These are phyloP conservation scores for Sylvia borin DNA, from an alignment of 2,797 vertebrate genomes.

Conservation along the genomic window DNA sequence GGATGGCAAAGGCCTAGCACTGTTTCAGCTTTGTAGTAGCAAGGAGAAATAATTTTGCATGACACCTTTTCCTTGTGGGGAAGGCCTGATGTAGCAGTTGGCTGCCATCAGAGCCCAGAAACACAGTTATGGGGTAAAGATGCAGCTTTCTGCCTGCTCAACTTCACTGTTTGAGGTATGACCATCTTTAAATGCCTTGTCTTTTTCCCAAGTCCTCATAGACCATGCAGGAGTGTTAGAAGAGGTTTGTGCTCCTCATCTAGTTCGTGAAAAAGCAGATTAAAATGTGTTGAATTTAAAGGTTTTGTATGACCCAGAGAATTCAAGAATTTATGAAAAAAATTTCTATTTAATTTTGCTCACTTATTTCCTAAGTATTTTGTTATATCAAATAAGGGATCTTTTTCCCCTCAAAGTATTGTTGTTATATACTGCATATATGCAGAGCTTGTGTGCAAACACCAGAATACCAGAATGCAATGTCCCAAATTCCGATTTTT, in stretches of 20 bases:
- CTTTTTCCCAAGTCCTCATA: background rate
- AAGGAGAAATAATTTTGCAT: background rate
- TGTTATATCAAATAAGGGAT: background rate
- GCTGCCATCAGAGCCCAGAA: background rate
- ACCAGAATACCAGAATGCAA: background rate
- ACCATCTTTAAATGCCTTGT: background rate
- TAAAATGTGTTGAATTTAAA: background rate
- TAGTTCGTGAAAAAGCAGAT: background rate
- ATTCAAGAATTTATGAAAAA: background rate
- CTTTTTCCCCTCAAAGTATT: background rate
- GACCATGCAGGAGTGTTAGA: background rate
- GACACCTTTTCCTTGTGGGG: background rate
- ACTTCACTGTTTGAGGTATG: background rate
- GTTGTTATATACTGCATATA: background rate
- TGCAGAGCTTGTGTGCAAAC: fast-evolving
- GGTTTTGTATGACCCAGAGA: background rate
- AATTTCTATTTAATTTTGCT: background rate
- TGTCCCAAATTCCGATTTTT: background rate
- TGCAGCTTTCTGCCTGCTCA: background rate
- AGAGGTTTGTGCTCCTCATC: background rate
- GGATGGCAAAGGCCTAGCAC: background rate
- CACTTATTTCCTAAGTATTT: background rate
- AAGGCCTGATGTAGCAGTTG: background rate
- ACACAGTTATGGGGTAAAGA: background rate
- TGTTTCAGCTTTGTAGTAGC: background rate